Base-by-base conservation (phyloP, 2,797 vertebrate genomes). In the Xyrichtys novacula region DNA sequence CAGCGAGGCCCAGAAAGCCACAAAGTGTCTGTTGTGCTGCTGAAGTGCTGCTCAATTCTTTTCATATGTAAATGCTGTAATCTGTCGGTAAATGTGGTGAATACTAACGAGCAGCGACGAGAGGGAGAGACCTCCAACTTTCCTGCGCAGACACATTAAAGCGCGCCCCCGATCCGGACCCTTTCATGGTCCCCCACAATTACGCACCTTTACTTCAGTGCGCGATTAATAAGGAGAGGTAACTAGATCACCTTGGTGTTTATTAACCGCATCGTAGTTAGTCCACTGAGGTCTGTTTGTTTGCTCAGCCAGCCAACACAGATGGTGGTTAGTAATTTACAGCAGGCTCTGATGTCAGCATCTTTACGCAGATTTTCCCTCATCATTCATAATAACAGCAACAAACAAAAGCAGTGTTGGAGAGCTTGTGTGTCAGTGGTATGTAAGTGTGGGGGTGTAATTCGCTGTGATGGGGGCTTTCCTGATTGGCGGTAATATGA, bases 61-160 rank as follows among this genome's bases (percentile, higher is more conserved):
- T 95, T 95, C 94, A 95, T 89, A 95, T 95, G 94, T 85, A 93
- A 94, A 95, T 95, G 88, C 77, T 92, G 93, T 93, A 91, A 94
- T 94, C 91, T 84, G 89, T 91, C 86, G 87, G 83, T 60, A 88
- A 93, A 88, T 85, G 92, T 91, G 80, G 71, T 85, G 94, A 93
- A 95, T 95, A 94, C 92, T 91, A 95, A 95, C 83, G 74, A 93
- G 88, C 69, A 26, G 57, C 52, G 34, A 66, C 39, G 70, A 47
- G 52, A 34, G 80, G 75, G 71, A 75, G 32, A 82, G 76, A 77
- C 67, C 63, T 71, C 70, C 68, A 61, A 73, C 60, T 80, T 81
- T 63, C 42, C 68, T 22, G 15, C 26, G 11, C 40, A 68, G 55
- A 70, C 71, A 39, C 59, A 46, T 46, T 1, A 16, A 81, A 49